A percentile compares a stretch with the other conserved stretches of the same genome.
Conservation (phyloP, 2,797 vertebrate species). For the Stomatorhinus walkeri region DNA sequence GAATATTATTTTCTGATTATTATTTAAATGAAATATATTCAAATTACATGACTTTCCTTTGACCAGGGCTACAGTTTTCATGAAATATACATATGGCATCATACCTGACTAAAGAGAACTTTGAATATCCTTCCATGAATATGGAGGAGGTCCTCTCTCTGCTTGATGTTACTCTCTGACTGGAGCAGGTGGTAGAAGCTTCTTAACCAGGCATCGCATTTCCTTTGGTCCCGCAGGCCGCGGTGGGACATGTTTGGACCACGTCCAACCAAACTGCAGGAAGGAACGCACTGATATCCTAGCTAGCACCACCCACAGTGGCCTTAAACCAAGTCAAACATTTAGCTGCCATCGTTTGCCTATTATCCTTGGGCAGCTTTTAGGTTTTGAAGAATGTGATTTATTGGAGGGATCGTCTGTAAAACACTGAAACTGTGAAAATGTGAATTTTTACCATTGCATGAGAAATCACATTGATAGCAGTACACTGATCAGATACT, state of each 20-base stretch:
- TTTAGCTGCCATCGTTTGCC: neutral
- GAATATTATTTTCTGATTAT: neutral
- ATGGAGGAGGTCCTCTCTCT: neutral
- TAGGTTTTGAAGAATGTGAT: neutral
- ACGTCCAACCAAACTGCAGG: neutral
- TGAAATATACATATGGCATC: neutral
- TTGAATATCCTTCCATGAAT: neutral
- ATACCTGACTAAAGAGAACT: neutral
- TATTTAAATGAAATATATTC: constrained; percentile 1
- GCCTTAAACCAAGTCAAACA: neutral
- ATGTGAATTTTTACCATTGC: neutral
- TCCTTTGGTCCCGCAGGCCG: neutral
- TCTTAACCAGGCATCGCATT: neutral
- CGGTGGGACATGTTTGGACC: neutral
- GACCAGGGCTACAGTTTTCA: neutral
- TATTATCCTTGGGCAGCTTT: neutral
- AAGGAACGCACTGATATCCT: neutral
- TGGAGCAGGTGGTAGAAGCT: neutral
- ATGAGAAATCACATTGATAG: neutral
- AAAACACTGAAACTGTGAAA: neutral
- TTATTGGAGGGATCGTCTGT: neutral
- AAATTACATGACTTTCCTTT: neutral
- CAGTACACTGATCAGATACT: neutral
- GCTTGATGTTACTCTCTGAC: neutral
- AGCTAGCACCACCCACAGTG: neutral